Conservation (phyloP, 2,113 vertebrate species). For the Saccopteryx bilineata region DNA sequence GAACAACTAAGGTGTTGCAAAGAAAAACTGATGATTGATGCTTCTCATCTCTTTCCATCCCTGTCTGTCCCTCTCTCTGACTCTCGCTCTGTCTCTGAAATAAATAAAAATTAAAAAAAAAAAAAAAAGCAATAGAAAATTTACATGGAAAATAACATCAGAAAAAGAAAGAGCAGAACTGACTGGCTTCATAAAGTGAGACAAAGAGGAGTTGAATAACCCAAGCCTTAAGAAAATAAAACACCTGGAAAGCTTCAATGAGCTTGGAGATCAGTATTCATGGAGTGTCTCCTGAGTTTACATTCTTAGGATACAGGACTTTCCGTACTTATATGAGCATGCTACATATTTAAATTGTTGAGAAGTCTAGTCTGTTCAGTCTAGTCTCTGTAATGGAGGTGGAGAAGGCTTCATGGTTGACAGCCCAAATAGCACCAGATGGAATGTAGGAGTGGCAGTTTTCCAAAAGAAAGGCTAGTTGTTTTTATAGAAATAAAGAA, state of each 20-base stretch:
- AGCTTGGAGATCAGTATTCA: neutral
- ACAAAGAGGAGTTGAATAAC: neutral
- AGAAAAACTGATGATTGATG: too few relatives aligned
- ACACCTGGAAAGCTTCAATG: neutral
- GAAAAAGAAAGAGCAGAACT: neutral
- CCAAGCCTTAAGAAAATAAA: neutral
- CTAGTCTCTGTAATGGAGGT: neutral
- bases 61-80: too few relatives aligned
- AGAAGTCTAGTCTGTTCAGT: neutral
- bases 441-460: neutral
- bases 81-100: too few relatives aligned
- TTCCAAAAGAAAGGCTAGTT: neutral
- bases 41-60: too few relatives aligned
- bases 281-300: neutral
- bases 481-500: neutral
- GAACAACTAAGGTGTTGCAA: too few relatives aligned
- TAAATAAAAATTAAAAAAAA: too few relatives aligned
- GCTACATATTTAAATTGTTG: neutral
- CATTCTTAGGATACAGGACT: neutral
- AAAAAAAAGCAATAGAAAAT: slow-evolving; percentile 36
- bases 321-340: neutral
- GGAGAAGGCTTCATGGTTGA: neutral
- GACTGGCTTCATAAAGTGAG: neutral
- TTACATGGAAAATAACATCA: neutral
- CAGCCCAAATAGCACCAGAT: neutral